Percentiles rank a stretch among this genome's conserved stretches.
These are phyloP conservation scores for Sphaerodactylus townsendi DNA, from an alignment of 2,113 vertebrate genomes.

Conservation along the genomic window DNA sequence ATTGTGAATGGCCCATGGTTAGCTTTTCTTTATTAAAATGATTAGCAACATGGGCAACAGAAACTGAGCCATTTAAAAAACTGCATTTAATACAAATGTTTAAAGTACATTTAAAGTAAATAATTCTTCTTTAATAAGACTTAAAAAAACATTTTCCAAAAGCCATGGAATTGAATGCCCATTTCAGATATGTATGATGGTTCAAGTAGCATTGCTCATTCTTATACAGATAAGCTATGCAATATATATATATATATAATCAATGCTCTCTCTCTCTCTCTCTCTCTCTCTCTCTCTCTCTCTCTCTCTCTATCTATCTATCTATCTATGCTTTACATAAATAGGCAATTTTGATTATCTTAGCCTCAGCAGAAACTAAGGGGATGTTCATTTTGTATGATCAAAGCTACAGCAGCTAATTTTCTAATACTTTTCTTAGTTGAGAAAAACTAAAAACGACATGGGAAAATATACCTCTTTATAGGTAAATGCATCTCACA, in stretches of 20 bases:
- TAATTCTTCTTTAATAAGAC: background rate
- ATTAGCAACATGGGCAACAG: no score
- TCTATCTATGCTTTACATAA: background rate
- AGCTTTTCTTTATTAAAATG: background rate
- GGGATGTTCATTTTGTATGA: background rate
- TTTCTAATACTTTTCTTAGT: background rate
- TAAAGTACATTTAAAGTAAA: background rate
- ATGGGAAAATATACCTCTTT: background rate
- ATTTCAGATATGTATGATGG: background rate
- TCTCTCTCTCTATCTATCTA: background rate
- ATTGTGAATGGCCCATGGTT: background rate
- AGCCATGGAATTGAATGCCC: background rate
- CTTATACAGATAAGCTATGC: background rate
- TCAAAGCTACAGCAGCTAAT: background rate
- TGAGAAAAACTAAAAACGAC: background rate
- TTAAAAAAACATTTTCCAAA: background rate
- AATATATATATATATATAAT: background rate
- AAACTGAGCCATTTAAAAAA: no score
- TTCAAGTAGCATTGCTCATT: background rate
- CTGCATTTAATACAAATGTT: background rate
- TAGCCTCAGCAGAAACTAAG: background rate
- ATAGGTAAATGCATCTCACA: background rate
- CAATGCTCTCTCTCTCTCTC: no score
- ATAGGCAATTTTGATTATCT: background rate
- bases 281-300: no score